These are phyloP conservation scores for Oenanthe melanoleuca DNA, from an alignment of 2,113 vertebrate genomes.

Conservation along the genomic window DNA sequence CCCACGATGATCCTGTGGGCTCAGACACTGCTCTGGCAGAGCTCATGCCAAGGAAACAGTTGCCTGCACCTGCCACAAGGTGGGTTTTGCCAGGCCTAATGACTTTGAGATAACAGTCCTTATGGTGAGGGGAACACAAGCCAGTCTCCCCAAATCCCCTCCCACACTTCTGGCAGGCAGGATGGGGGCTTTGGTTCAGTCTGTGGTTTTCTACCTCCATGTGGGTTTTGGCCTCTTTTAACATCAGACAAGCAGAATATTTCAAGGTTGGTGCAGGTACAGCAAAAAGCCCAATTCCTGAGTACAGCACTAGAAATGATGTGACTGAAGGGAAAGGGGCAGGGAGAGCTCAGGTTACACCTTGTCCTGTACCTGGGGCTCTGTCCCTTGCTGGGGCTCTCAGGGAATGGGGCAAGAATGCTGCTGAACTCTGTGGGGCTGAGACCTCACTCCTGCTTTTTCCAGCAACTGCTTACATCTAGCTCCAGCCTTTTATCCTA, in stretches of 20 bases:
- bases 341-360: neutral
- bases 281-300: neutral
- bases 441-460: neutral
- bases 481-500: neutral
- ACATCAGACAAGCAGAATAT: neutral
- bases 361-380: neutral
- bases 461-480: neutral
- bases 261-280: neutral
- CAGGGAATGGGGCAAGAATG: neutral
- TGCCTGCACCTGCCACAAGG: neutral
- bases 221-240: neutral
- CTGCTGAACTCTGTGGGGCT: neutral
- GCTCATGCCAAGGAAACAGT: neutral
- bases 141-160: neutral
- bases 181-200: neutral
- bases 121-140: neutral
- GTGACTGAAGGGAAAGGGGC: neutral
- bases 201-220: neutral
- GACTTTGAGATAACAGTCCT: neutral
- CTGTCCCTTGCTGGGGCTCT: neutral
- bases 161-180: neutral
- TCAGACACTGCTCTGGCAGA: neutral
- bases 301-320: neutral
- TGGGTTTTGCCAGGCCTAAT: neutral
- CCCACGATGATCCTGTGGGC: neutral